Conservation (phyloP, 2,797 vertebrate species). For the Dryobates pubescens region DNA sequence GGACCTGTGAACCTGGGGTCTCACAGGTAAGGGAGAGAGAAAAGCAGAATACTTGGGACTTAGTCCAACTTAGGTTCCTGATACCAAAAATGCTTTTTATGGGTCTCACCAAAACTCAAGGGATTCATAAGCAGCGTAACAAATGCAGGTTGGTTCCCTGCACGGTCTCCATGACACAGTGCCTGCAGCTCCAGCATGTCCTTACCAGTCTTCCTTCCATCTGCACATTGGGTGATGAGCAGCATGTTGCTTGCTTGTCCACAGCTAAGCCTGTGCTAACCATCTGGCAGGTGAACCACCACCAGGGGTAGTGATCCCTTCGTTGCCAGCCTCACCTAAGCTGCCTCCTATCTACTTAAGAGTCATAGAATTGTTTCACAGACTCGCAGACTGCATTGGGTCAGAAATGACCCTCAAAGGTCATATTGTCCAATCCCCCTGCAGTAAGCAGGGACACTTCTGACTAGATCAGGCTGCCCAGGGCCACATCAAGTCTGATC, state of each 20-base stretch:
- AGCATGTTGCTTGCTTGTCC: not conserved
- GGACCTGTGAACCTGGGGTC: not conserved
- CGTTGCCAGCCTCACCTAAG: not conserved
- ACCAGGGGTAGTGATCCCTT: not conserved
- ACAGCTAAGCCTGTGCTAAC: not conserved
- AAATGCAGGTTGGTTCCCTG: not conserved
- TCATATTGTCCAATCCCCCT: too few relatives aligned
- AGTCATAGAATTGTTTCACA: too few relatives aligned
- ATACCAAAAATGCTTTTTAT: not conserved
- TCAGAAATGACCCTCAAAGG: too few relatives aligned
- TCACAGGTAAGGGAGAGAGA: not conserved
- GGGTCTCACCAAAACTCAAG: not conserved
- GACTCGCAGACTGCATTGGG: too few relatives aligned
- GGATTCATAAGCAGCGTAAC: not conserved
- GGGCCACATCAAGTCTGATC: too few relatives aligned
- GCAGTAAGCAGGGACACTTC: too few relatives aligned
- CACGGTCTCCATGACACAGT: fast-evolving
- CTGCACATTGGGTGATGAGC: not conserved
- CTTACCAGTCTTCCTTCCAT: not conserved
- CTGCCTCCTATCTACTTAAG: not conserved
- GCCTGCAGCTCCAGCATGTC: not conserved
- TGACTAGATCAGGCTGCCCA: too few relatives aligned
- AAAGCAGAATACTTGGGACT: not conserved
- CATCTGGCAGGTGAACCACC: not conserved
- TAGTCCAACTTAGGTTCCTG: not conserved